These are phyloP conservation scores for Drosophila algonquin DNA, from an alignment of 2,888 invertebrate species.

Conservation along the genomic window DNA sequence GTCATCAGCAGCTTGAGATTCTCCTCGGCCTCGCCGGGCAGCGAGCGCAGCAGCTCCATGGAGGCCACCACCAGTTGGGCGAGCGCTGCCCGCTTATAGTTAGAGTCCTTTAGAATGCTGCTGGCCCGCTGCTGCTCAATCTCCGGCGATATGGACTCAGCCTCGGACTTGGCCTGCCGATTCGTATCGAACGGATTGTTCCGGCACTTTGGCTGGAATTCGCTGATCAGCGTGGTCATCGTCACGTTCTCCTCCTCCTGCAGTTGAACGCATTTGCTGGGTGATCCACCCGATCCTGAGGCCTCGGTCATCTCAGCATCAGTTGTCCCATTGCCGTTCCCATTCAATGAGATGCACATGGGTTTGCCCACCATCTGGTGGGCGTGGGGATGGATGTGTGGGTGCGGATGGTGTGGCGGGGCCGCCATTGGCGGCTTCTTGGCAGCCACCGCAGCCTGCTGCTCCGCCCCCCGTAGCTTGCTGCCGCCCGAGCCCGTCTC, in stretches of 20 bases:
- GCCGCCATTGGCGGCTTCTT: conserved; percentile 38
- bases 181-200: conserved; percentile 84
- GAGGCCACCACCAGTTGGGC: conserved; percentile 94
- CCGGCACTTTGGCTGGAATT: conserved; percentile 83
- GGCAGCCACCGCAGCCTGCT: neutral
- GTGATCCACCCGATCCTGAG: conserved; percentile 60
- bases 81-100: conserved; percentile 92
- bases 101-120: conserved; percentile 94
- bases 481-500: conserved; percentile 77
- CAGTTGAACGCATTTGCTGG: conserved; percentile 71
- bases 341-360: conserved; percentile 71
- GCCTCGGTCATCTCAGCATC: conserved; percentile 32
- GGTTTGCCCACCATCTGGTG: conserved; percentile 51
- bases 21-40: conserved; percentile 87
- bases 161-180: conserved; percentile 82
- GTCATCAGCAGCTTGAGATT: conserved; percentile 83
- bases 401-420: conserved; percentile 41
- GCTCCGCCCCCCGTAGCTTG: neutral
- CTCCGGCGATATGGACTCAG: conserved; percentile 90
- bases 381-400: neutral
- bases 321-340: conserved; percentile 56
- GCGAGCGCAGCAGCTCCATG: conserved; percentile 89
- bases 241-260: conserved; percentile 82
- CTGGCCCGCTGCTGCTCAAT: conserved; percentile 92
- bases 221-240: conserved; percentile 83